phyloP scores from a whole-genome alignment of 2,888 invertebrate species.

The Acleris emargana region DNA sequence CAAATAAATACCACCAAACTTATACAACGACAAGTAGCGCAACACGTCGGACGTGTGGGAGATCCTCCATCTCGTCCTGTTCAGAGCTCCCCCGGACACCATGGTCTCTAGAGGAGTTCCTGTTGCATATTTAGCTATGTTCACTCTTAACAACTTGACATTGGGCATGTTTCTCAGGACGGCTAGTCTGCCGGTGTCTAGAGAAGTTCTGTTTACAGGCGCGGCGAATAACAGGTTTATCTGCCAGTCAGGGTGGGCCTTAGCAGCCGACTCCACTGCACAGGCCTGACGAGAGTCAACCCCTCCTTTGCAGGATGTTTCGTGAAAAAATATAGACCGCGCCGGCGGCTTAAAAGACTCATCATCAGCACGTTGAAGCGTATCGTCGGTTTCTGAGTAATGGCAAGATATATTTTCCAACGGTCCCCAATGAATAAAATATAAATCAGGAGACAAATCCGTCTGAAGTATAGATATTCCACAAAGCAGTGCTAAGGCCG shows the following conservation, averaged over 20 bases:
- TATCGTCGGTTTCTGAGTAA: slow-evolving; percentile 40
- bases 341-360: slow-evolving; percentile 52
- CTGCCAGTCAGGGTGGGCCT: slow-evolving; percentile 81
- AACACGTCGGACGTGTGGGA: slow-evolving; percentile 87
- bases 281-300: slow-evolving; percentile 85
- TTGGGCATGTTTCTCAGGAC: slow-evolving; percentile 74
- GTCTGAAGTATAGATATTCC: slow-evolving; percentile 18
- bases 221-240: slow-evolving; percentile 83
- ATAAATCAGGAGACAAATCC: slow-evolving; percentile 29
- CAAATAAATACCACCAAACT: slow-evolving; percentile 90
- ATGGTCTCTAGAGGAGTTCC: slow-evolving; percentile 84
- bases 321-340: slow-evolving; percentile 86
- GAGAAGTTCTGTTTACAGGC: slow-evolving; percentile 50
- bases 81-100: slow-evolving; percentile 74
- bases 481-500: slow-evolving; percentile 12
- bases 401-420: slow-evolving; percentile 45
- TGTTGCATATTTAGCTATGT: slow-evolving; percentile 76
- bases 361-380: slow-evolving; percentile 46
- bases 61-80: slow-evolving; percentile 79
- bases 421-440: slow-evolving; percentile 35
- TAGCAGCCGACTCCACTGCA: slow-evolving; percentile 87
- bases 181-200: slow-evolving; percentile 48
- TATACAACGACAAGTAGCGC: slow-evolving; percentile 87
- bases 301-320: slow-evolving; percentile 84
- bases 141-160: slow-evolving; percentile 75